Percentiles rank a stretch among this genome's conserved stretches.
Conservation (phyloP, 2,113 vertebrate genomes). For the Rhynchopsitta pachyrhyncha region DNA sequence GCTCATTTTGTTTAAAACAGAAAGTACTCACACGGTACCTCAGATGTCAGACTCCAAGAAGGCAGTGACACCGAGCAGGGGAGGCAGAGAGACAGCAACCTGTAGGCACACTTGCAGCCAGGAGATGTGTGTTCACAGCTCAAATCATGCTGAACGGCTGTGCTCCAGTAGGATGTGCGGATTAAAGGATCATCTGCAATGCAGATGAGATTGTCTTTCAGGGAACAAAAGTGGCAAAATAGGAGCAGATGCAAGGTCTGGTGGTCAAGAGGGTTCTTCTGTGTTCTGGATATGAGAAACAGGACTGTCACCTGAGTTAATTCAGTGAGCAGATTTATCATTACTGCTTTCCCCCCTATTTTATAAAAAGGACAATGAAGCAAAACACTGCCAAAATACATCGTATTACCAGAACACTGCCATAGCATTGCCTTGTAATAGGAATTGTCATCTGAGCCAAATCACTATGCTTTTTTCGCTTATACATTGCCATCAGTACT, state of each 20-base stretch:
- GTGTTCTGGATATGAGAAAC: not conserved
- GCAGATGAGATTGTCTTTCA: constrained; percentile 9
- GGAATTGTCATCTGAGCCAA: not conserved
- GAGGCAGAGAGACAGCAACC: not conserved
- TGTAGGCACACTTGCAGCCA: not conserved
- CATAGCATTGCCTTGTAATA: not conserved
- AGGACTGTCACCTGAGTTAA: not conserved
- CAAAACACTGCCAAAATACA: not conserved
- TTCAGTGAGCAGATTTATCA: not conserved
- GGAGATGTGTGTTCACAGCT: not conserved
- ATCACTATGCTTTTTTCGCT: constrained; percentile 8
- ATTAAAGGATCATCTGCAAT: constrained; percentile 16
- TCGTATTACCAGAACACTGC: not conserved
- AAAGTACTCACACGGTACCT: not conserved
- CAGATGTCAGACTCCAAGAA: not conserved
- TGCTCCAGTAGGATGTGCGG: not conserved
- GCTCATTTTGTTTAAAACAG: not conserved
- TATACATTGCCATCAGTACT: not conserved
- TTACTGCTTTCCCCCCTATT: not conserved
- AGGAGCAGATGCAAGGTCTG: not conserved
- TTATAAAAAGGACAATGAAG: constrained; percentile 12
- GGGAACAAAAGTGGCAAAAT: not conserved
- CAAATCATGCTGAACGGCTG: not conserved
- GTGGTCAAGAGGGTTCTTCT: not conserved
- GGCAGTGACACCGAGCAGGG: not conserved